A percentile compares a stretch with the other conserved stretches of the same genome.
Conservation (phyloP, 2,888 invertebrate genomes). For the Pristionchus entomophagus region DNA sequence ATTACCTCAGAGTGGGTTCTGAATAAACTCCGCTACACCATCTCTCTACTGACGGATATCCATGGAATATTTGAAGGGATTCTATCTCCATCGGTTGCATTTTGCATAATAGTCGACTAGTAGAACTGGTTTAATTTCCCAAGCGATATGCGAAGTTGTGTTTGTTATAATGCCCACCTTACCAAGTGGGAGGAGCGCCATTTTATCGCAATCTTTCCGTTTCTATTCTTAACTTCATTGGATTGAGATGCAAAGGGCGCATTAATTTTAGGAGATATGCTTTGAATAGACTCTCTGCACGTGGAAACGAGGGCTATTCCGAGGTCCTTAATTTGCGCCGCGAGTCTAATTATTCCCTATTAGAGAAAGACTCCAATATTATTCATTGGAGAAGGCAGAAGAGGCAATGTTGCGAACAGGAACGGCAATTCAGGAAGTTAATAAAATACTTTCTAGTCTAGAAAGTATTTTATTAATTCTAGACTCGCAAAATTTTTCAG, state of each 20-base stretch:
- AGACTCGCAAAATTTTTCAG: no score
- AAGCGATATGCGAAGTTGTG: neutral
- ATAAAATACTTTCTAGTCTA: no score
- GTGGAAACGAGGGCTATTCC: neutral
- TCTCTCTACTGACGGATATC: neutral
- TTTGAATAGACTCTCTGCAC: neutral
- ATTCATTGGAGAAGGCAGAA: neutral
- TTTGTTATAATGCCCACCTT: neutral
- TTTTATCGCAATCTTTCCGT: neutral
- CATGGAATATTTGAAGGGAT: neutral
- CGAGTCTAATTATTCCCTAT: neutral
- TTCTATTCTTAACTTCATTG: conserved; percentile 26
- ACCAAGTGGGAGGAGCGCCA: neutral
- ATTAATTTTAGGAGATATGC: neutral
- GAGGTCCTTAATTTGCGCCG: neutral
- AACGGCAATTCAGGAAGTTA: no score
- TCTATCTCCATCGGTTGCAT: neutral
- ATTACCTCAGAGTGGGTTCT: neutral
- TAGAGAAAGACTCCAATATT: neutral
- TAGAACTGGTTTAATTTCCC: neutral
- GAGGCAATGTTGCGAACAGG: no score
- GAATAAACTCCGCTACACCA: neutral
- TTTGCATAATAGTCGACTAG: neutral
- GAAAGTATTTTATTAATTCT: no score
- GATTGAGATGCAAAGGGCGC: conserved; percentile 10